Base-by-base conservation (phyloP, 92 coral and sea anemone genomes). In the Virgularia gustaviana region DNA sequence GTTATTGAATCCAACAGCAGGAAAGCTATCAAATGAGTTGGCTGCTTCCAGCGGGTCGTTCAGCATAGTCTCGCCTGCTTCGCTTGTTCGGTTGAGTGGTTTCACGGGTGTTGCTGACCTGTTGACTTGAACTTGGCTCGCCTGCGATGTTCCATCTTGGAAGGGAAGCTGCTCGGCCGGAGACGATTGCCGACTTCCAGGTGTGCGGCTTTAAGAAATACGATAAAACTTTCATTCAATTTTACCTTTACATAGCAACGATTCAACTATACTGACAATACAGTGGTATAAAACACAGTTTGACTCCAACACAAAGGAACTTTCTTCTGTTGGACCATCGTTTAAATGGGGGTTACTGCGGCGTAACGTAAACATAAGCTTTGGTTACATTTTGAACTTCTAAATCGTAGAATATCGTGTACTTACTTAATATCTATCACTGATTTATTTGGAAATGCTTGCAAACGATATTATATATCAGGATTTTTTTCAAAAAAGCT, bases 111-210 rank as follows among this genome's bases (percentile, higher is more conserved):
- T 51, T 81, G 85, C 12, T 79, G 86, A 55, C 87, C 34, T 31
- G 24, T 52, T 23, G 4, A 68, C 62, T 20, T 44, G 73, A 34
- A 84, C 31, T 57, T 85, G 92, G 49, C 63, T 83, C 56, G 85
- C 49, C 53, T 86, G 96, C 20, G 63, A 62, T 39, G 45, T 39
- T 0, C 31, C 90, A 89, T 94, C 99, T 71, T 84, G 88, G 63
- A 80, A 63, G 30, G 87, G 89, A 37, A 88, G 97, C 0, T 89
- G 78, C 24, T 68, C 75, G 1, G 99, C 90, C 0, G 99, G 99
- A 32, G 99, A 94, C 0, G 99, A 88, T 57, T 94, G 94, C 34
- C 99, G 87, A 61, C 94, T 86, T 27, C 99, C 99, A 18, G 99
- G 99, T 16, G 99, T 94, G 13, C 99, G 99, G 58, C 99, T 94